Percentiles rank a stretch among this genome's conserved stretches.
Conservation (phyloP, 2,888 invertebrate genomes). For the Orchesella flavescens region DNA sequence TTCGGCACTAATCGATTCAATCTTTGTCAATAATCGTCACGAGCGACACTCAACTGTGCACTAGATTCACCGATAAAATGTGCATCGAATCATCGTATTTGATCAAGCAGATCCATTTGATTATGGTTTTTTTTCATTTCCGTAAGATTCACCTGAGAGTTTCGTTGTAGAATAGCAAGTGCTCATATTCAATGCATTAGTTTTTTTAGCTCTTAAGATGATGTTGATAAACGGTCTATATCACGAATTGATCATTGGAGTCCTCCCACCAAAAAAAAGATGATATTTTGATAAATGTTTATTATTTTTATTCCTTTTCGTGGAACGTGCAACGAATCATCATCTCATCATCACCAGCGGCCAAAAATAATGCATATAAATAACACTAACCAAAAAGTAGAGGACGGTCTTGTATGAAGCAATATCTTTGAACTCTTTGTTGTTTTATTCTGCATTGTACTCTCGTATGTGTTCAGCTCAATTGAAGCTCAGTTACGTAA, state of each 20-base stretch:
- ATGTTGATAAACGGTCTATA: background rate
- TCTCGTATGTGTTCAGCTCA: background rate
- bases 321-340: constrained; percentile 46
- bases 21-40: constrained; percentile 9
- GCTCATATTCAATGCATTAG: background rate
- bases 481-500: background rate
- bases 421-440: background rate
- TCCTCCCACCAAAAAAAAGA: constrained; percentile 31
- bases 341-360: constrained; percentile 18
- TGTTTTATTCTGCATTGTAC: background rate
- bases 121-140: background rate
- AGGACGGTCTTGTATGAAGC: background rate
- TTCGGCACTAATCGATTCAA: background rate
- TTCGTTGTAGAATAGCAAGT: too few species aligned
- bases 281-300: constrained; percentile 4
- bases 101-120: background rate
- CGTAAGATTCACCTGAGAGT: background rate
- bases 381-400: background rate
- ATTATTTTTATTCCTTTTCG: constrained; percentile 4
- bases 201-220: background rate
- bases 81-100: background rate
- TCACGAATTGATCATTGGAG: constrained; percentile 29
- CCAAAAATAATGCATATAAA: background rate
- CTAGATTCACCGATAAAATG: background rate
- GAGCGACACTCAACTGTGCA: background rate